Evolutionary conservation across 2,888 invertebrate species (phyloP), one percentile per base, ranked within the genome.

Genomic region (Clanis bilineata): DNA sequence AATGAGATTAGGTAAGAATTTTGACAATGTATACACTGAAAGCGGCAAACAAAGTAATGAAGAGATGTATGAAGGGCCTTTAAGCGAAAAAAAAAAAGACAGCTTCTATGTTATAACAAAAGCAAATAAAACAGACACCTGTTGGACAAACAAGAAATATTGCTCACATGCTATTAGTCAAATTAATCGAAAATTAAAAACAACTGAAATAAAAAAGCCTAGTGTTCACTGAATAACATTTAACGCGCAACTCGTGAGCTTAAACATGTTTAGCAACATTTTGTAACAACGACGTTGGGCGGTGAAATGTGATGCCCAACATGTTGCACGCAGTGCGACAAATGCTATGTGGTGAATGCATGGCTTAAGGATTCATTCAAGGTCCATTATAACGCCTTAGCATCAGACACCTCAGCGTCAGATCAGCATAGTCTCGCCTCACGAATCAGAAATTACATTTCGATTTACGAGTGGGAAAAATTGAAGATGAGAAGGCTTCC

Each of bases 81-180:
- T 22, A 56, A 56, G 55, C 23, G 22, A 21, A 36, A 38, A 18
- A 22, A n/a, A 25, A 38, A 56, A 22, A n/a, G 6, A 21, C 9
- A 36, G 7, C 22, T 38, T 38, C 22, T 38, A 22, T 23, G n/a
- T 22, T 18, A 38, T n/a, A 56, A 56, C 15, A 10, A 39, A 25
- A 51, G 39, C 51, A 38, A 58, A 9, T n/a, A 47, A 58, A 58
- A 39, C 9, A 21, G 38, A 15, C 9, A 7, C 36, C 44, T 54
- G 25, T 18, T 22, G 43, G n/a, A 22, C 28, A 23, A 12, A 10
- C 39, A 15, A 9, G 6, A 5, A 25, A 47, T 55, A 51, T 25
- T 51, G 38, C 25, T 15, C 21, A 55, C 55, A 59, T 59, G 54
- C 55, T 28, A 55, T 55, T 55, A 55, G 59, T 43, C 22, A 10